Conservation (phyloP, 92 coral and sea anemone genomes). For the Epizoanthus scotinus region DNA sequence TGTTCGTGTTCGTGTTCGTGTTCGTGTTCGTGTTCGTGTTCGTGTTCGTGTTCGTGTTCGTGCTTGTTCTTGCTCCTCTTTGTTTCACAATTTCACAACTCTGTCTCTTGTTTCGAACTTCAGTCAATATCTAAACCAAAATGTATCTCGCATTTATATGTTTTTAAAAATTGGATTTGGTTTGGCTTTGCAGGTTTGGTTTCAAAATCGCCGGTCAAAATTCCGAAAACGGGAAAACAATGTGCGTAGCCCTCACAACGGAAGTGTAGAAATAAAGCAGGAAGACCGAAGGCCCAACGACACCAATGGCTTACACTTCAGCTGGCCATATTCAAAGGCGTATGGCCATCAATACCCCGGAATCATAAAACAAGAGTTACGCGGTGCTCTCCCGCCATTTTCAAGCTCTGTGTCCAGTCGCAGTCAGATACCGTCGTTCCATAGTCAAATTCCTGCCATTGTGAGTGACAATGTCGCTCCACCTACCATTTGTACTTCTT, state of each 20-base stretch:
- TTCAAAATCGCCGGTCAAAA: conserved; percentile 64
- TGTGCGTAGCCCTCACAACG: neutral
- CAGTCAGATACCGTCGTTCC: conserved; percentile 31
- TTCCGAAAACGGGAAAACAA: conserved; percentile 56
- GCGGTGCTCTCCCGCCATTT: neutral
- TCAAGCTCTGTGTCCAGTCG: neutral
- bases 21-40: too few species aligned
- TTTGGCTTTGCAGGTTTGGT: conserved; percentile 53
- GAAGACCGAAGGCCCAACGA: neutral
- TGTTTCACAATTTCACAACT: too few species aligned
- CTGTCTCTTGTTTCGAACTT: too few species aligned
- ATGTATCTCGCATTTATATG: too few species aligned
- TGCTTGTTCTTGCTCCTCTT: too few species aligned
- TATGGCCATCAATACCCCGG: neutral
- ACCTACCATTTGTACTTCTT: conserved; percentile 60
- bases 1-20: too few species aligned
- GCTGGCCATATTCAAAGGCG: conserved; percentile 18
- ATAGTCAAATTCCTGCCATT: conserved; percentile 26
- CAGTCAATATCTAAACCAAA: too few species aligned
- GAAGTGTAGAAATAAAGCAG: neutral
- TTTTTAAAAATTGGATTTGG: too few species aligned
- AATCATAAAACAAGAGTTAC: neutral
- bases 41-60: too few species aligned
- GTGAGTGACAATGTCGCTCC: conserved; percentile 3
- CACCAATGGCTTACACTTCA: neutral